Percentiles rank a stretch among this genome's conserved stretches.
phyloP scores from a whole-genome alignment of 1,140 invertebrate species.

The Alviniconcha marisindica region DNA sequence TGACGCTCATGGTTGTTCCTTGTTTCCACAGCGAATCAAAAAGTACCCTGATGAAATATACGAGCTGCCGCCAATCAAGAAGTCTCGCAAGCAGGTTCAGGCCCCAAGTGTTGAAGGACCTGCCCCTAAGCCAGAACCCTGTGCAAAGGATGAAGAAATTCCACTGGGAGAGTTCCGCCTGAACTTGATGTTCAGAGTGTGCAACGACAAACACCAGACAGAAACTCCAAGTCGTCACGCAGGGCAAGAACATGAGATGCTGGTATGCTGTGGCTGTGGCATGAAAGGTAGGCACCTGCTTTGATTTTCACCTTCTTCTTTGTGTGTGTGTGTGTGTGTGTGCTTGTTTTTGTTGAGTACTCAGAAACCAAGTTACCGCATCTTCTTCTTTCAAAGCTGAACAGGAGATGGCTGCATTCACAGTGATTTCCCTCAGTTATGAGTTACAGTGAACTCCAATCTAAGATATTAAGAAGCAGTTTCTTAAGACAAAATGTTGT shows the following conservation, averaged over 20 bases:
- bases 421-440: too few relatives aligned
- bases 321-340: too few relatives aligned
- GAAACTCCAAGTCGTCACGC: slow-evolving; percentile 18
- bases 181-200: neutral
- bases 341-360: too few relatives aligned
- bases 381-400: too few relatives aligned
- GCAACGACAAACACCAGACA: slow-evolving; percentile 6
- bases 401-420: too few relatives aligned
- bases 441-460: too few relatives aligned
- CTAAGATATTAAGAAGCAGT: too few relatives aligned
- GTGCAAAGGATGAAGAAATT: neutral
- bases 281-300: slow-evolving; percentile 9
- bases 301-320: neutral
- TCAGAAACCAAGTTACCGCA: too few relatives aligned
- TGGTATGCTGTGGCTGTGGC: neutral
- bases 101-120: neutral
- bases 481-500: too few relatives aligned
- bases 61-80: slow-evolving; percentile 15
- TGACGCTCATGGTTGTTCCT: too few relatives aligned
- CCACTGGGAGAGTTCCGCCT: neutral
- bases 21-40: slow-evolving; percentile 1
- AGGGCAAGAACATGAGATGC: slow-evolving; percentile 15
- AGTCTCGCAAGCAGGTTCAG: neutral
- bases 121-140: neutral
- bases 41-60: slow-evolving; percentile 10